These are phyloP conservation scores for Hyperoplus immaculatus DNA, from an alignment of 2,797 vertebrate genomes.

Conservation along the genomic window DNA sequence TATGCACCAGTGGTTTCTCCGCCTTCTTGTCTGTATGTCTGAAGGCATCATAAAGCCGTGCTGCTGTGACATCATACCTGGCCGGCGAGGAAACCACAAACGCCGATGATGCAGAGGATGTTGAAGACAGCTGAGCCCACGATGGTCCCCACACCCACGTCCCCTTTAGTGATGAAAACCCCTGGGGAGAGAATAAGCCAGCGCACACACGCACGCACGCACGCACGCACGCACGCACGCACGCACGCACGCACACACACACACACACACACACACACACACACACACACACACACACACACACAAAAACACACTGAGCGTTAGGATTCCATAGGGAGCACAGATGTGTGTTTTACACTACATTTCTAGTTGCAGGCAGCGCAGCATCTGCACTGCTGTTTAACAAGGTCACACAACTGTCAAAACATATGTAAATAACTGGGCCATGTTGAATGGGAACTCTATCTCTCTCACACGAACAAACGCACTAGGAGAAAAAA, in stretches of 20 bases:
- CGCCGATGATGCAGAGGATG: slow-evolving; percentile 96
- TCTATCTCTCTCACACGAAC: slow-evolving; percentile 1
- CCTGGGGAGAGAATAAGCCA: slow-evolving; percentile 79
- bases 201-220: neutral
- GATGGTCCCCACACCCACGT: slow-evolving; percentile 95
- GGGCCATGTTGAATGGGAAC: neutral
- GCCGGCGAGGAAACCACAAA: slow-evolving; percentile 95
- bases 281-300: neutral
- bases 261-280: slow-evolving; percentile 6
- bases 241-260: no score
- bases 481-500: neutral
- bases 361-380: slow-evolving; percentile 15
- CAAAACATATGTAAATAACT: slow-evolving; percentile 26
- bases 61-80: slow-evolving; percentile 85
- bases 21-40: slow-evolving; percentile 2
- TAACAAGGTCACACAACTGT: slow-evolving; percentile 31
- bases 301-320: no score
- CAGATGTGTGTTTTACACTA: slow-evolving; percentile 10
- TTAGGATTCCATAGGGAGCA: slow-evolving; percentile 9
- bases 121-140: slow-evolving; percentile 97
- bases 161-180: slow-evolving; percentile 96
- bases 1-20: neutral
- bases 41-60: slow-evolving; percentile 4
- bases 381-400: slow-evolving; percentile 8
- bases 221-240: no score